Evolutionary conservation across 2,888 invertebrate genomes (phyloP).

Genomic region (Synanthedon myopaeformis): DNA sequence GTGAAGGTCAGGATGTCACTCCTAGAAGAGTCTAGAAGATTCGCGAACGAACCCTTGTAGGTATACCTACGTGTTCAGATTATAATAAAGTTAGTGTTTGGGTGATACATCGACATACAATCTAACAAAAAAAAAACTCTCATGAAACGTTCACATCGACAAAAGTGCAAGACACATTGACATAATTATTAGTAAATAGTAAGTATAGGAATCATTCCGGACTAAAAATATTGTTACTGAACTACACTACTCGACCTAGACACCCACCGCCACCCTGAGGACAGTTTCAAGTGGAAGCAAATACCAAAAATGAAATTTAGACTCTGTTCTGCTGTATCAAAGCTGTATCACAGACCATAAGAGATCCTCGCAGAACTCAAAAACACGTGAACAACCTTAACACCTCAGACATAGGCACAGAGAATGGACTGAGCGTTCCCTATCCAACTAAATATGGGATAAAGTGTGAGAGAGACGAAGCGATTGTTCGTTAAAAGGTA

Average conservation of each 20-base stretch:
- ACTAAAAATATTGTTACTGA: slow-evolving; percentile 39
- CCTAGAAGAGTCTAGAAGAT: slow-evolving; percentile 56
- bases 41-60: slow-evolving; percentile 24
- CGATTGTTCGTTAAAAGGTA: too few species aligned
- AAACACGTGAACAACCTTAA: slow-evolving; percentile 42
- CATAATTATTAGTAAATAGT: slow-evolving; percentile 45
- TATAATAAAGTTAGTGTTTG: slow-evolving; percentile 29
- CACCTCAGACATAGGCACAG: too few species aligned
- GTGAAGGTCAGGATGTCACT: slow-evolving; percentile 60
- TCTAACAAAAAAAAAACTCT: slow-evolving; percentile 60
- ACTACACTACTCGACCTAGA: slow-evolving; percentile 63
- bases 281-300: slow-evolving; percentile 50
- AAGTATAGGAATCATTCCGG: slow-evolving; percentile 63
- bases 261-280: slow-evolving; percentile 67
- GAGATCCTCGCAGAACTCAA: slow-evolving; percentile 51
- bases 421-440: too few species aligned
- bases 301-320: slow-evolving; percentile 72
- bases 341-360: slow-evolving; percentile 26
- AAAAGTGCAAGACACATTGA: slow-evolving; percentile 50
- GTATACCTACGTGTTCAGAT: too few species aligned
- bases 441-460: too few species aligned
- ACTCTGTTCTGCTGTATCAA: slow-evolving; percentile 63
- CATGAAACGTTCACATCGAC: slow-evolving; percentile 55
- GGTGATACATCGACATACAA: slow-evolving; percentile 67
- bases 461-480: too few species aligned